Evolutionary conservation across 2,888 invertebrate species (phyloP).

Genomic region (Stegophylla sp.): DNA sequence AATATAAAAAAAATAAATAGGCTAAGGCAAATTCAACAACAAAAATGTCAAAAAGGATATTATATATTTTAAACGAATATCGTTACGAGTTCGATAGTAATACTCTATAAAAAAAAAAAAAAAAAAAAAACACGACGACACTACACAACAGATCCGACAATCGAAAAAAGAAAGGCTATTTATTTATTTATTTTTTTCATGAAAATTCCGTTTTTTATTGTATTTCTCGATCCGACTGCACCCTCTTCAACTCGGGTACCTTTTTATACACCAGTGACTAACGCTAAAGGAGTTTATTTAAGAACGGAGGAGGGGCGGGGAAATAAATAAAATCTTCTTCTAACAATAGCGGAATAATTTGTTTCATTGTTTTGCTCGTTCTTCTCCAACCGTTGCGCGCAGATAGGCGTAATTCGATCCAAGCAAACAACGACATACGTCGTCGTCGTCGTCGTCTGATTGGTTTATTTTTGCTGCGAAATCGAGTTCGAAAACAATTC

Average conservation of each 20-base stretch:
- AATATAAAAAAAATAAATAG: too few relatives aligned
- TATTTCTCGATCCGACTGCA: not conserved
- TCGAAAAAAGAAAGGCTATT: not conserved
- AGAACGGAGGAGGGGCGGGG: too few relatives aligned
- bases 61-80: too few relatives aligned
- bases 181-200: too few relatives aligned
- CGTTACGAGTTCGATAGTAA: too few relatives aligned
- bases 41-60: too few relatives aligned
- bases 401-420: not conserved
- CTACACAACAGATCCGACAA: not conserved
- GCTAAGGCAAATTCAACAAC: too few relatives aligned
- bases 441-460: not conserved
- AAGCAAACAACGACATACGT: not conserved
- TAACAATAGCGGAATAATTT: not conserved
- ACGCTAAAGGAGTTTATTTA: not conserved
- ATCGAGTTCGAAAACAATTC: too few relatives aligned
- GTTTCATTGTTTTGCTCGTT: not conserved
- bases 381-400: not conserved
- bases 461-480: not conserved
- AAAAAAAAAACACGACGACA: too few relatives aligned
- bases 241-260: not conserved
- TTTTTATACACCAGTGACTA: not conserved
- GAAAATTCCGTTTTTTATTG: conserved; percentile 3
- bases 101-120: too few relatives aligned
- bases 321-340: not conserved